Evolutionary conservation across 1,140 invertebrate genomes (phyloP).

Genomic region (Lithobius niger): DNA sequence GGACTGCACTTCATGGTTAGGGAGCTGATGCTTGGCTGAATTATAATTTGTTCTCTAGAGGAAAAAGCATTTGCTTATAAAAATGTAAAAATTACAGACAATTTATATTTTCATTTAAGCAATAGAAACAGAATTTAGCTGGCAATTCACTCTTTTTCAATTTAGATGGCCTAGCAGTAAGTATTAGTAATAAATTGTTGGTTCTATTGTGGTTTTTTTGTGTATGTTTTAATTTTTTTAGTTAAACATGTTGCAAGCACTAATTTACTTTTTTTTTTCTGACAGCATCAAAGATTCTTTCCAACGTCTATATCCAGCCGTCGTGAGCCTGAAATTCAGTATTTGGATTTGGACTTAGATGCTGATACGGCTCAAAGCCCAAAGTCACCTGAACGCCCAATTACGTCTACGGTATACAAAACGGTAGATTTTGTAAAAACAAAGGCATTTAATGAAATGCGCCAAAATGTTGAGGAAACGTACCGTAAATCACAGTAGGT

Average conservation of each 20-base stretch:
- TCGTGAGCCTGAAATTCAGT: conserved; percentile 42
- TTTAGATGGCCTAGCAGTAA: too few relatives aligned
- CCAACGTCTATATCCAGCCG: neutral
- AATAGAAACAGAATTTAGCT: too few relatives aligned
- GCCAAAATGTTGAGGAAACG: conserved; percentile 54
- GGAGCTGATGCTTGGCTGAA: too few relatives aligned
- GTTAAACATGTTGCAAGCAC: neutral
- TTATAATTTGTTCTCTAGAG: too few relatives aligned
- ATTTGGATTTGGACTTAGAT: conserved; percentile 59
- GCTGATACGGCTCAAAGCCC: conserved; percentile 20
- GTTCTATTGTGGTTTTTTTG: too few relatives aligned
- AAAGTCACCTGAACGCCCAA: conserved; percentile 21
- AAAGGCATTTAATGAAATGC: conserved; percentile 74
- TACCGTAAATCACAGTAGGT: conserved; percentile 20
- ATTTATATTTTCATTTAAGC: too few relatives aligned
- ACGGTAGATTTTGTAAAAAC: conserved; percentile 84
- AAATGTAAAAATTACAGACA: too few relatives aligned
- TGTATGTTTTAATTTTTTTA: neutral
- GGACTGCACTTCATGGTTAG: too few relatives aligned
- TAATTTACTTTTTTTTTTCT: neutral
- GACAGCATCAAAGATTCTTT: neutral
- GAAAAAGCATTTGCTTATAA: too few relatives aligned
- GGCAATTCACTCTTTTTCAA: too few relatives aligned
- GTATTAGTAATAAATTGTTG: too few relatives aligned
- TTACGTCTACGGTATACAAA: conserved; percentile 55